A percentile compares a stretch with the other conserved stretches of the same genome.
These are phyloP conservation scores for Otolemur crassicaudatus DNA, from an alignment of 2,797 vertebrate genomes.

Conservation along the genomic window DNA sequence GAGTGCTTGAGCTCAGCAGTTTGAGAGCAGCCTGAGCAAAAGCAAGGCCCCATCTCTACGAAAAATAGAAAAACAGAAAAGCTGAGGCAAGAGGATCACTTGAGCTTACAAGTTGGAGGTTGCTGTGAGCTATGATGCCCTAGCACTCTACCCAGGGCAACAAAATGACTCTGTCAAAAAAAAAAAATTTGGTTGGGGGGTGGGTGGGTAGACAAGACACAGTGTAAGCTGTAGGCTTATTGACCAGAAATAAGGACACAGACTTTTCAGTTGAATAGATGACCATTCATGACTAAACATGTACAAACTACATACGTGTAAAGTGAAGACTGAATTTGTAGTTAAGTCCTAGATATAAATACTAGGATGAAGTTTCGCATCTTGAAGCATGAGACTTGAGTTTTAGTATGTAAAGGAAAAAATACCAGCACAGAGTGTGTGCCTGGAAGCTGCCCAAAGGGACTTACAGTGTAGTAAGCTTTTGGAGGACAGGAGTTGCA, in stretches of 20 bases:
- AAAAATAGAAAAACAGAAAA: too few relatives aligned
- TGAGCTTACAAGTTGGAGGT: too few relatives aligned
- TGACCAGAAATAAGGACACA: background rate
- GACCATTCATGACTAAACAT: background rate
- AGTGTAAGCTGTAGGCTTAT: background rate
- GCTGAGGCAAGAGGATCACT: too few relatives aligned
- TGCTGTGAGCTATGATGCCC: too few relatives aligned
- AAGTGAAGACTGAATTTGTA: background rate
- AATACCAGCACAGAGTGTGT: background rate
- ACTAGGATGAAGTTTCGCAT: background rate
- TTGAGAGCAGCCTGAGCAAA: too few relatives aligned
- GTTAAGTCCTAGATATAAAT: background rate
- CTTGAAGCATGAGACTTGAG: background rate
- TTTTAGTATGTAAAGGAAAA: background rate
- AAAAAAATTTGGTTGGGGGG: too few relatives aligned
- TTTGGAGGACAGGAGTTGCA: background rate
- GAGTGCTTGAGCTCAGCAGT: too few relatives aligned
- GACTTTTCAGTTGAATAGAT: background rate
- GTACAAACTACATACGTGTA: background rate
- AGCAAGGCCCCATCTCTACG: too few relatives aligned
- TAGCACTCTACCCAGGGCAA: too few relatives aligned
- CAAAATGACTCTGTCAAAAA: too few relatives aligned
- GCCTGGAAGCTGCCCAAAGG: background rate
- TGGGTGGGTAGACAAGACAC: background rate
- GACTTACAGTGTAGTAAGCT: background rate